phyloP scores from a whole-genome alignment of 2,113 vertebrate genomes.

The Mugil cephalus region DNA sequence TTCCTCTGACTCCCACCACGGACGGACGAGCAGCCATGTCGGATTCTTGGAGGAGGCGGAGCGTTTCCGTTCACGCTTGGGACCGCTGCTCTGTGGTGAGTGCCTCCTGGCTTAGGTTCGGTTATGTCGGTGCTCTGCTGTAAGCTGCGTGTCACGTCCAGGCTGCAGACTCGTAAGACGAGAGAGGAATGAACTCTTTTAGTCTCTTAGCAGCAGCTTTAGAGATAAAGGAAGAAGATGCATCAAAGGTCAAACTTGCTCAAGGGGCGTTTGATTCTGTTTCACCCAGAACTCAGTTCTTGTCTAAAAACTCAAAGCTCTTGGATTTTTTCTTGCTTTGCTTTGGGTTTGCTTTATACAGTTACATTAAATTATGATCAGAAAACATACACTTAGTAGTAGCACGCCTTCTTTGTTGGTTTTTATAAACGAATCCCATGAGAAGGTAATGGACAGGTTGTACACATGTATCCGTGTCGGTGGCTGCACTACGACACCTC shows the following conservation, averaged over 20 bases:
- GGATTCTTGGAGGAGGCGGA: constrained; percentile 26
- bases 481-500: constrained; percentile 25
- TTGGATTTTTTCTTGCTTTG: too few species aligned
- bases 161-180: neutral
- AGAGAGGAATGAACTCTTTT: neutral
- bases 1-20: neutral
- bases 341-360: too few species aligned
- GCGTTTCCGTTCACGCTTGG: constrained; percentile 44
- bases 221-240: neutral
- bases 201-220: neutral
- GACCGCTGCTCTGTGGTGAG: constrained; percentile 48
- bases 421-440: too few species aligned
- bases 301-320: too few species aligned
- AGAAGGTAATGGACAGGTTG: too few species aligned
- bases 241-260: neutral
- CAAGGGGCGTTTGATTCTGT: too few species aligned
- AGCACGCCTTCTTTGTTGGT: too few species aligned
- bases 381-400: too few species aligned
- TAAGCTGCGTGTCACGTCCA: constrained; percentile 22
- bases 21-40: constrained; percentile 3
- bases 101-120: constrained; percentile 15
- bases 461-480: constrained; percentile 22
- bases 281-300: too few species aligned
- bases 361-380: too few species aligned
- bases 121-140: constrained; percentile 27